Evolutionary conservation across 2,888 invertebrate species (phyloP).

Genomic region (Agrochola lota): DNA sequence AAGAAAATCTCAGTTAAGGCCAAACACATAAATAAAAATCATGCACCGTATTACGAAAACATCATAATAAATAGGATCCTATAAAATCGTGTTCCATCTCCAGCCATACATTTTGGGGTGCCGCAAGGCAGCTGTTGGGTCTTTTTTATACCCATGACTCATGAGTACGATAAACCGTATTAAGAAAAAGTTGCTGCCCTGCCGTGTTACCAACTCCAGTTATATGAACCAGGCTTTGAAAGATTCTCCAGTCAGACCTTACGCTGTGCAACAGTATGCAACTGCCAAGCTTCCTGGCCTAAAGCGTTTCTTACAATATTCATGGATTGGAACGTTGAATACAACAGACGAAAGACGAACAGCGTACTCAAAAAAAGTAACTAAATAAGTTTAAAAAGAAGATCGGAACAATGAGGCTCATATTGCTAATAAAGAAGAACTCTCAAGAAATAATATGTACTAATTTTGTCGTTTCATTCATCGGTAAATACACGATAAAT

Average conservation of each 20-base stretch:
- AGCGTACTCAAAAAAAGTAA: not conserved
- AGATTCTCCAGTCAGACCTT: too few relatives aligned
- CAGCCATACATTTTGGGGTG: not conserved
- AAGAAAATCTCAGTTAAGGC: not conserved
- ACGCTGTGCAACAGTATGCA: not conserved
- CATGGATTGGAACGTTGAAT: not conserved
- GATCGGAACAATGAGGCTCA: not conserved
- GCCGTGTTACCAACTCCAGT: not conserved
- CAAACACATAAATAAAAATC: not conserved
- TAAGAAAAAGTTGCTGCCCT: not conserved
- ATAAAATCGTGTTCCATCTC: not conserved
- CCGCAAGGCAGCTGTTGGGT: not conserved
- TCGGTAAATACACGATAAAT: slow-evolving; percentile 1
- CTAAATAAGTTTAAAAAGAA: not conserved
- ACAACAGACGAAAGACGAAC: not conserved
- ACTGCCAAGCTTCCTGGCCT: not conserved
- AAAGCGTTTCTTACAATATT: not conserved
- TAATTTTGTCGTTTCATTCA: not conserved
- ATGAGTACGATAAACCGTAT: too few relatives aligned
- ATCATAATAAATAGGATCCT: not conserved
- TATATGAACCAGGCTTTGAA: not conserved
- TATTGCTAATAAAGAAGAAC: not conserved
- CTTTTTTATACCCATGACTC: not conserved
- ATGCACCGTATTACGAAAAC: not conserved
- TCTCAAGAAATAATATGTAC: not conserved